Evolutionary conservation across 2,888 invertebrate genomes (phyloP).

Genomic region (Melanostoma scalare): DNA sequence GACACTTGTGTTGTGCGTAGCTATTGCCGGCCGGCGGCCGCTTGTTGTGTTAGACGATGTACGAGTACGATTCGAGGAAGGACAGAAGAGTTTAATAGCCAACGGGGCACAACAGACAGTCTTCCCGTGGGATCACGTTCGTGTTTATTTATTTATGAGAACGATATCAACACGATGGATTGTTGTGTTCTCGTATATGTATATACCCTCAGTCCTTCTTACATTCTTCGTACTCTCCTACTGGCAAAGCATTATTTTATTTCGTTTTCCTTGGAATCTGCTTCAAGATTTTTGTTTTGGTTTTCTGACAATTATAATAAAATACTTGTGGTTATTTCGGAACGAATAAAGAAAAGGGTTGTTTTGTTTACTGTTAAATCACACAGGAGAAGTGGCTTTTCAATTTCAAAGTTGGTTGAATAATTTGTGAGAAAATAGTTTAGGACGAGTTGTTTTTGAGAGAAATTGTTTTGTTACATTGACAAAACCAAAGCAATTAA

Average conservation of each 20-base stretch:
- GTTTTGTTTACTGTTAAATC: not conserved
- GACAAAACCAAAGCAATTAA: conserved; percentile 5
- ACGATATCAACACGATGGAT: conserved; percentile 33
- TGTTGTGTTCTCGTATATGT: conserved; percentile 3
- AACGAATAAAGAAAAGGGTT: not conserved
- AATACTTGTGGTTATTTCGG: conserved; percentile 19
- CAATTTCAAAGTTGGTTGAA: not conserved
- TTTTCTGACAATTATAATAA: conserved; percentile 20
- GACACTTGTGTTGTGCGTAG: conserved; percentile 42
- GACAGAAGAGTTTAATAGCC: conserved; percentile 32
- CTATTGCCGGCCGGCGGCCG: not conserved
- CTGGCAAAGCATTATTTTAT: conserved; percentile 23
- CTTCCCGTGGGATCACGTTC: conserved; percentile 27
- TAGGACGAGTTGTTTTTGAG: no score
- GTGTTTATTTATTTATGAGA: conserved; percentile 47
- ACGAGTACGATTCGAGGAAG: not conserved
- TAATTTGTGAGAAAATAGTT: no score
- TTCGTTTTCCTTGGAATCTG: conserved; percentile 16
- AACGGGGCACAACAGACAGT: conserved; percentile 14
- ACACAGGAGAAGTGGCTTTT: not conserved
- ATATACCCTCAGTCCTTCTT: conserved; percentile 3
- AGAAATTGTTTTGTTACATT: not conserved
- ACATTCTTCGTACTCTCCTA: conserved; percentile 16
- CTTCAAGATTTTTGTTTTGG: conserved; percentile 7
- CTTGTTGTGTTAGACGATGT: conserved; percentile 3